Evolutionary conservation across 2,888 invertebrate genomes (phyloP), one percentile per base, ranked within the genome.

Genomic region (Alloscopus bannaensis): DNA sequence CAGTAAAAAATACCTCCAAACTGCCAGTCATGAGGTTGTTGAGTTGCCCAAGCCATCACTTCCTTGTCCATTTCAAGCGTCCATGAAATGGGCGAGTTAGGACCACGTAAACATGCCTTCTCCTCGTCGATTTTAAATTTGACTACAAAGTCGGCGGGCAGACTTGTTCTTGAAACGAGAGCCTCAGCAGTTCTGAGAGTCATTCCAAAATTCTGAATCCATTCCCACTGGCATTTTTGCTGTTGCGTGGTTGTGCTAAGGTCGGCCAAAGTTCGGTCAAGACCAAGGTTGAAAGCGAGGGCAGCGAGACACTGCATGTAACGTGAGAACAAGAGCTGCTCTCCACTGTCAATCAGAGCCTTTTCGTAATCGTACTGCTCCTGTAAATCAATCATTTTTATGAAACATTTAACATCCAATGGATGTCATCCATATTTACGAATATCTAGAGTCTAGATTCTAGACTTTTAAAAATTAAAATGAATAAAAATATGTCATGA

Each of bases 11-110:
- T n/a, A n/a, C n/a, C 92, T 4, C 92, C 92, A 40, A 91, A 90
- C 87, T 92, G 92, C 92, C 92, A 92, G 87, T 92, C 92, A 80
- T 91, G 90, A 2, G 92, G 92, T 40, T 89, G 88, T 84, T 91
- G 90, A 1, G 90, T 90, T 0, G 90, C 90, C 92, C 92, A 92
- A 55, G 88, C 87, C 88, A 92, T 91, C 47, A 92, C 90, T 87
- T 92, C 91, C 65, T 90, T 89, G 86, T 92, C 92, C 86, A 91
- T 90, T 81, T 89, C 89, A 50, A 91, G 86, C 66, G 88, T 90
- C 92, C 92, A 92, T 26, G 88, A 87, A 26, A 87, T 79, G 3
- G 72, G 70, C 2, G 80, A 80, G n/a, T 81, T 78, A 16, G 78
- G 68, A 16, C 76, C 80, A 52, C 52, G 70, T 0, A 78, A 68